Base-by-base conservation (phyloP, 2,888 invertebrate genomes). In the Drosophila phalerata region DNA sequence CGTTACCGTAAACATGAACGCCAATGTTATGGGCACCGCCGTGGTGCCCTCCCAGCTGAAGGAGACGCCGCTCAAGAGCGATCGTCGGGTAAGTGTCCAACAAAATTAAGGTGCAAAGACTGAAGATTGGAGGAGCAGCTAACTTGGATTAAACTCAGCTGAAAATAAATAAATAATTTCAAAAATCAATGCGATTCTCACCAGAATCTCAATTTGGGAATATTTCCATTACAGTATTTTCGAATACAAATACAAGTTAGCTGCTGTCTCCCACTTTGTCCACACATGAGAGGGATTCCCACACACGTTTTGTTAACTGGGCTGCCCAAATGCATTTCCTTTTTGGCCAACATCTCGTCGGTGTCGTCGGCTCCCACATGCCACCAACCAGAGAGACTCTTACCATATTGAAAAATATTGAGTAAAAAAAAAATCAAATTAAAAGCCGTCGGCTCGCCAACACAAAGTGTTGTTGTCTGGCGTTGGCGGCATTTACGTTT, bases 1-100 rank as follows among this genome's bases (percentile, higher is more conserved):
- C 88, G 90, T 92, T 65, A 89, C 90, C 67, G 81, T 89, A 64
- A 90, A 85, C 80, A 91, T 92, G 90, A 90, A 85, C 65, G 85
- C 91, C 76, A 92, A 90, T 73, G 87, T 90, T 53, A 79, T 92
- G 77, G 89, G 91, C 75, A 81, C 89, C 68, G 89, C 91, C 51
- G 88, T 85, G 72, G 88, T 86, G 73, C 77, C 86, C 79, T 65
- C 81, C 43, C 89, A 87, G 73, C 77, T 86, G 8, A 89, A 90
- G 86, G 90, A 89, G 79, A 81, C 89, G 60, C 91, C 92, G 45
- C 81, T 90, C 28, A 92, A 92, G 78, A 92, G 91, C 77, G 92
- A 92, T 89, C 92, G 92, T 85, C 91, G 92, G 90, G 92, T 92
- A 92, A 91, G 92, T 92, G 77, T 76, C 70, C 19, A 62, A 10